Conservation (phyloP, 92 coral and sea anemone species). For the Ricordea florida region DNA sequence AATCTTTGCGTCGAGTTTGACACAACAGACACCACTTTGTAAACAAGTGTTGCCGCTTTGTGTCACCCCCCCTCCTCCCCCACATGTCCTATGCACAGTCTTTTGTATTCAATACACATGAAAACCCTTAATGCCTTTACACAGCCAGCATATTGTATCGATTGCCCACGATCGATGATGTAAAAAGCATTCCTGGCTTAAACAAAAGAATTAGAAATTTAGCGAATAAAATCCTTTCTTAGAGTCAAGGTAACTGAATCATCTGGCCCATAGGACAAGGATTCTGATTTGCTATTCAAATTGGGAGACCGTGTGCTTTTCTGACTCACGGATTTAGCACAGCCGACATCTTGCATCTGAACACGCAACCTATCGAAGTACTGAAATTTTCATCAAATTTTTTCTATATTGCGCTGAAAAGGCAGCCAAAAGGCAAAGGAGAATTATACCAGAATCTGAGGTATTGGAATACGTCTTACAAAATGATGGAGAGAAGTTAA, state of each 20-base stretch:
- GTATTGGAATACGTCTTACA: constrained; percentile 4
- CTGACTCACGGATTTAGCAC: background rate
- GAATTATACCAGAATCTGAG: background rate
- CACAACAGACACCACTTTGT: too few species aligned
- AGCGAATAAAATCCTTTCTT: background rate
- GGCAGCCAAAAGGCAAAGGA: background rate
- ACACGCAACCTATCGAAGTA: background rate
- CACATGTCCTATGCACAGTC: too few species aligned
- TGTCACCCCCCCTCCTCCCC: too few species aligned
- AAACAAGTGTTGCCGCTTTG: too few species aligned
- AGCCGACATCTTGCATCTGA: background rate
- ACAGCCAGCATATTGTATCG: constrained; percentile 3
- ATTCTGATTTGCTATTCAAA: background rate
- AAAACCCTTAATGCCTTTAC: constrained; percentile 3
- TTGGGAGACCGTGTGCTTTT: background rate
- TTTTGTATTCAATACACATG: too few species aligned
- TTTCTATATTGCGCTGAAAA: background rate
- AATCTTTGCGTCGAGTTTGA: too few species aligned
- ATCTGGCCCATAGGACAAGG: background rate
- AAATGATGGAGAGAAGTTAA: background rate
- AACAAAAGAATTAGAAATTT: background rate
- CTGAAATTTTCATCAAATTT: background rate
- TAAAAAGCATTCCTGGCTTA: background rate
- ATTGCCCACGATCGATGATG: background rate
- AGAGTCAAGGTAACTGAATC: background rate